Base-by-base conservation (phyloP, 2,113 vertebrate genomes). In the Nettapus auritus region DNA sequence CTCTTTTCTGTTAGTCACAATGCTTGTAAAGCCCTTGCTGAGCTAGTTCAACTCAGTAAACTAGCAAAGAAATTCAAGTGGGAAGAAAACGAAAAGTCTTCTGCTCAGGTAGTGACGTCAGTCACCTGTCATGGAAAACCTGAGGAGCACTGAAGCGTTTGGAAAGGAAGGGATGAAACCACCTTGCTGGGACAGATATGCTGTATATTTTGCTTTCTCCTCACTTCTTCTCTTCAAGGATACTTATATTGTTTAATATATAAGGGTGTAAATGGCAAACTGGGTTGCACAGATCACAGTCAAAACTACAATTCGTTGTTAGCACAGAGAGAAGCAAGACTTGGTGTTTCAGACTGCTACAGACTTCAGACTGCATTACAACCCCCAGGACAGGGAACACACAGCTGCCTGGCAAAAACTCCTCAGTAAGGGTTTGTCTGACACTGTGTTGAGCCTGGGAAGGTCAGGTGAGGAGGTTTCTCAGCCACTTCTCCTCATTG, bases 391-490 rank as follows among this genome's bases (percentile, higher is more conserved):
- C 81, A 64, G 23, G 16, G n/a, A 81, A 40, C 6, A 34, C 53
- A 74, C 75, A 63, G 34, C 31, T 62, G 60, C 38, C 62, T 60
- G 34, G 36, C 29, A 70, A 70, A 53, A 85, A 4, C 21, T 13
- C 21, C 0, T 3, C 59, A 18, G 26, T 77, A 38, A 36, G 21
- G 8, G 19, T 71, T 66, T 46, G 34, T 34, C 60, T 0, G 0
- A 69, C 42, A 25, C 3, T 0, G 13, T 1, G 0, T 22, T 2
- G 3, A 78, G 38, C 59, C 71, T 48, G 68, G 17, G 40, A 82
- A 90, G 40, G 40, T 34, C 46, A 73, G 26, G 28, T 31, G 17
- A 52, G 60, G 17, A 69, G 33, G 13, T 46, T 68, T 68, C 67
- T 9, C 29, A 28, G 25, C 21, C 29, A 53, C 28, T 75, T 77